Base-by-base conservation (phyloP, 2,888 invertebrate genomes). In the Acleris emargana region DNA sequence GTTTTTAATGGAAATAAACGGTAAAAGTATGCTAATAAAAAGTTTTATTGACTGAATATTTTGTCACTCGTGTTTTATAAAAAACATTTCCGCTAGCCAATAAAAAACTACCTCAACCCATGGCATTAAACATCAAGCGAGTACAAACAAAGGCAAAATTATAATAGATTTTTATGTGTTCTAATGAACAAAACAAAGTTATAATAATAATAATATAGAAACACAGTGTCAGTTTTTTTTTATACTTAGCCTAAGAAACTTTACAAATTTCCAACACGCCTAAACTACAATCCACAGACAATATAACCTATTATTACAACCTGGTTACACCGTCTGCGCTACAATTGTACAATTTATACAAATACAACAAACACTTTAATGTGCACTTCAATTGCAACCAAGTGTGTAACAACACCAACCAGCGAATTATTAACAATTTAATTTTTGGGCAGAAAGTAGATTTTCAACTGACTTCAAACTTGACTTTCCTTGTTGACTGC, bases 251-350 rank as follows among this genome's bases (percentile, higher is more conserved):
- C 22, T 53, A 59, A 58, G 25, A 25, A 43, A 38, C 7, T 42
- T 53, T 64, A 64, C 58, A 58, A 63, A 43, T 20, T 32, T 49
- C 18, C 20, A 58, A 58, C 58, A 58, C 47, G 45, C 18, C 58
- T 64, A 58, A 16, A 38, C 58, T 64, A 64, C 58, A 32, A 25
- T 6, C 32, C 32, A 32, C 32, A 32, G 32, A 32, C 32, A 32
- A 32, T 32, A 32, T 32, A 32, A 32, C 9, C 32, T 32, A 3
- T 32, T 32, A 32, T 32, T 32, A 32, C 9, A 32, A 32, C 32
- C 32, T 32, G 32, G 32, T 32, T 32, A 32, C 9, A 32, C 9
- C 9, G 9, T 3, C 43, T 43, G n/a, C 1, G 43, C 43, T 43
- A 43, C 43, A 43, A n/a, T 45, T n/a, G 7, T 17, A 45, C 45